These are phyloP conservation scores for Prolemur simus DNA, from an alignment of 2,113 vertebrate species.

Conservation along the genomic window DNA sequence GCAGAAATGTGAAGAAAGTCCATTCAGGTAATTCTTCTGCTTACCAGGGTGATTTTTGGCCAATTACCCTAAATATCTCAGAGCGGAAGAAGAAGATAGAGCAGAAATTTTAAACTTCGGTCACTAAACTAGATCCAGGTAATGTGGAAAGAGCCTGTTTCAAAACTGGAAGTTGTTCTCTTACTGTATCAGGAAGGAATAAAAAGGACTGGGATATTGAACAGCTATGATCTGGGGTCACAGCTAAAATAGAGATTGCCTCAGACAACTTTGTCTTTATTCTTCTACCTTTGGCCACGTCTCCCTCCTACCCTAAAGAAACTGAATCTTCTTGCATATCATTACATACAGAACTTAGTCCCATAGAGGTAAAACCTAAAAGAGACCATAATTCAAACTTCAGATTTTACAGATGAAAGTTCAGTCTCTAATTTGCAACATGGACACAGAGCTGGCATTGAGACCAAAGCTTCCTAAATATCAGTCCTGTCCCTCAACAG, in stretches of 20 bases:
- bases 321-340: neutral
- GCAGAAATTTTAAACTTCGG: slow-evolving; percentile 35
- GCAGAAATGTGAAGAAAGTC: slow-evolving; percentile 76
- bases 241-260: slow-evolving; percentile 43
- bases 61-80: slow-evolving; percentile 67
- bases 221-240: slow-evolving; percentile 34
- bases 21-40: neutral
- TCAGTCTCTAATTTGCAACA: neutral
- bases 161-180: slow-evolving; percentile 55
- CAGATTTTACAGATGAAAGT: neutral
- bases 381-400: neutral
- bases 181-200: slow-evolving; percentile 58
- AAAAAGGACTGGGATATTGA: neutral
- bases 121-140: slow-evolving; percentile 19
- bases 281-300: neutral
- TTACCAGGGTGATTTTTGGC: slow-evolving; percentile 61
- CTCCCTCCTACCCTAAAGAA: neutral
- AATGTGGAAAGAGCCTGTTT: neutral
- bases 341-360: neutral
- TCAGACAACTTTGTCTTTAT: neutral
- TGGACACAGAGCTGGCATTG: neutral
- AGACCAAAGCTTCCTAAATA: neutral
- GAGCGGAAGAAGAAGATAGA: neutral
- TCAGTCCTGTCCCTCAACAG: neutral
- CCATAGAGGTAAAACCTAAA: neutral